Evolutionary conservation across 2,113 vertebrate species (phyloP).

Genomic region (Drymodes brunneopygia): DNA sequence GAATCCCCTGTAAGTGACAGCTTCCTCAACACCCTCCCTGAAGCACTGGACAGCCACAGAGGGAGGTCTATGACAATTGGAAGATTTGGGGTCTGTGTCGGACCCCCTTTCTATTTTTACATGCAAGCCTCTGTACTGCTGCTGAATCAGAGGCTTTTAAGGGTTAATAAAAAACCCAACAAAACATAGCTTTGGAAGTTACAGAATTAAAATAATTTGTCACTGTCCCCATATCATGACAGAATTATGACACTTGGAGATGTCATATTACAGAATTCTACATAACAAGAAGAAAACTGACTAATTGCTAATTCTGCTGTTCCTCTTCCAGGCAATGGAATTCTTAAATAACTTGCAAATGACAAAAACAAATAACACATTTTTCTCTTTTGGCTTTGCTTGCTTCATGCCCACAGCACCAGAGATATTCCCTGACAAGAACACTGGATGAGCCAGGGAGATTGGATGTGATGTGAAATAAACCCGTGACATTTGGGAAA

Average conservation of each 20-base stretch:
- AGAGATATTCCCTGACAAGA: not conserved
- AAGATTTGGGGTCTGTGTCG: not conserved
- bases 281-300: not conserved
- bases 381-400: not conserved
- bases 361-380: rapidly evolving
- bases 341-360: not conserved
- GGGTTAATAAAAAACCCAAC: no score
- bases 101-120: no score
- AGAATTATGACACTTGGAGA: not conserved
- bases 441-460: not conserved
- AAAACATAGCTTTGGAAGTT: not conserved
- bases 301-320: not conserved
- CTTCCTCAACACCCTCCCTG: not conserved
- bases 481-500: not conserved
- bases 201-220: not conserved
- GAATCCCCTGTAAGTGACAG: not conserved
- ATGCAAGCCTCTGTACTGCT: not conserved
- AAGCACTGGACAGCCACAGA: not conserved
- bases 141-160: not conserved
- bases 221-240: not conserved
- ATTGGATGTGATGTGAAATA: not conserved
- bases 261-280: not conserved
- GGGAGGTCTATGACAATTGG: rapidly evolving
- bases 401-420: not conserved
- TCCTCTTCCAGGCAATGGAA: not conserved